These are phyloP conservation scores for Ctenochaetus hawaiiensis DNA, from an alignment of 2,797 vertebrate species.

Conservation along the genomic window DNA sequence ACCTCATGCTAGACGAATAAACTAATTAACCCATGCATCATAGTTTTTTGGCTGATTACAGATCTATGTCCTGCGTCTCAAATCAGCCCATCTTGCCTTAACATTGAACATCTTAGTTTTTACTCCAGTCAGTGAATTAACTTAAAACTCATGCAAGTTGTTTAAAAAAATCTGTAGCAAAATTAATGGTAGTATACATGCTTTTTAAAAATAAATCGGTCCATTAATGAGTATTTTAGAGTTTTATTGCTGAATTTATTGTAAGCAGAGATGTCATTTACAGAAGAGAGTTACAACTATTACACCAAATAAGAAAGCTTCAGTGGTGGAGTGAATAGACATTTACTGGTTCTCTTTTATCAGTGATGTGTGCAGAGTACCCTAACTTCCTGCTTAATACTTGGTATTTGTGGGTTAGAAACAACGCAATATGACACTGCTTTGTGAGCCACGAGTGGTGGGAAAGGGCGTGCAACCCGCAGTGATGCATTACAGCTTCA, in stretches of 20 bases:
- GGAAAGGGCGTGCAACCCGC: too few relatives aligned
- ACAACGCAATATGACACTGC: too few relatives aligned
- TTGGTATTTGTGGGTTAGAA: too few relatives aligned
- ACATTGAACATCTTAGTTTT: background rate
- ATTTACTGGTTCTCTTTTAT: too few relatives aligned
- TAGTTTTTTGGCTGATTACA: background rate
- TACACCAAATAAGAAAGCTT: too few relatives aligned
- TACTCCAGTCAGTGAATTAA: background rate
- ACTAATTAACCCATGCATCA: background rate
- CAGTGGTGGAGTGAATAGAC: too few relatives aligned
- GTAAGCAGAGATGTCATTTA: too few relatives aligned
- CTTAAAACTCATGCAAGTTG: background rate
- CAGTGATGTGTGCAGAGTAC: too few relatives aligned
- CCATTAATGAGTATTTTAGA: background rate
- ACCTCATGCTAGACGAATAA: constrained; percentile 18
- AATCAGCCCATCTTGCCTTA: background rate
- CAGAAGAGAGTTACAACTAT: too few relatives aligned
- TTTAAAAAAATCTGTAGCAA: background rate
- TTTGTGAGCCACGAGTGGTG: too few relatives aligned
- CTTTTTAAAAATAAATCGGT: background rate
- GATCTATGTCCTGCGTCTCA: background rate
- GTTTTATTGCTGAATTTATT: background rate
- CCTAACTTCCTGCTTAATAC: too few relatives aligned
- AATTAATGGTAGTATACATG: background rate
- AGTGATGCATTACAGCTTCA: too few relatives aligned